phyloP scores from a whole-genome alignment of 2,113 vertebrate genomes.

The Poicephalus gulielmi region DNA sequence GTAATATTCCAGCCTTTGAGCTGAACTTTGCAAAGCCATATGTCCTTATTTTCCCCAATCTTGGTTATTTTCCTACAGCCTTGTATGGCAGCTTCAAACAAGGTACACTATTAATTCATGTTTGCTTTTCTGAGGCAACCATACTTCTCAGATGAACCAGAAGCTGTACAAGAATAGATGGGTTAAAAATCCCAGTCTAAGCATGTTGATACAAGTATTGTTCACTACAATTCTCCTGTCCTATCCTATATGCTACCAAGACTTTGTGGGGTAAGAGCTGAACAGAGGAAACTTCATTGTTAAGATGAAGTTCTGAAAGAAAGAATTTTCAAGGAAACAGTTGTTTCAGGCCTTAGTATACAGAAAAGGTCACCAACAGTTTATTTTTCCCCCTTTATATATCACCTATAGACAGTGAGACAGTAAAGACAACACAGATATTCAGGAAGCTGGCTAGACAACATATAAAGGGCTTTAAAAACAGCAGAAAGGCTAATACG shows the following conservation, averaged over 20 bases:
- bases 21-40: too few species aligned
- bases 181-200: not conserved
- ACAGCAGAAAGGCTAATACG: slow-evolving; percentile 32
- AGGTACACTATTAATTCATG: not conserved
- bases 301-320: not conserved
- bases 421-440: not conserved
- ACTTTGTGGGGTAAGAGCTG: not conserved
- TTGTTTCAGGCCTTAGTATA: not conserved
- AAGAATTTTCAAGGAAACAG: not conserved
- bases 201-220: not conserved
- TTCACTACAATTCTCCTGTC: not conserved
- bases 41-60: too few species aligned
- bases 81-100: not conserved
- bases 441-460: slow-evolving; percentile 11
- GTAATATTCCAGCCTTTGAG: too few species aligned
- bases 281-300: not conserved
- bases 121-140: not conserved
- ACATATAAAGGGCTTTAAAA: not conserved
- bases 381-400: not conserved
- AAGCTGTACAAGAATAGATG: not conserved
- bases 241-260: not conserved
- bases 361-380: not conserved
- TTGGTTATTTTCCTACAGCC: not conserved
- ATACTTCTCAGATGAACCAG: not conserved
- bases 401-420: not conserved